phyloP scores from a whole-genome alignment of 1,140 invertebrate genomes.

The Schmidtea mediterranea region DNA sequence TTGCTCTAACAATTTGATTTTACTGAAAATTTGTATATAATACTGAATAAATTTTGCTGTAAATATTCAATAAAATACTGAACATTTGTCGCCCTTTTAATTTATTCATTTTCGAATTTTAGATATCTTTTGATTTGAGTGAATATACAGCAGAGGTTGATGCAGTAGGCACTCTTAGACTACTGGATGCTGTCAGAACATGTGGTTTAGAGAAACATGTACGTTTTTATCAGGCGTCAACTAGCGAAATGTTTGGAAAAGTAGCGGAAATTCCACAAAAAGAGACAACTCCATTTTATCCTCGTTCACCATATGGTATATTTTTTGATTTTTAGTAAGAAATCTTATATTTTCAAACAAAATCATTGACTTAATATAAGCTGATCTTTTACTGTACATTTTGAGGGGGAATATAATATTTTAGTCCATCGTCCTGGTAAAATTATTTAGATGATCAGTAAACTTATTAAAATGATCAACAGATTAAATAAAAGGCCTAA shows the following conservation, averaged over 20 bases:
- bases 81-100: too few species aligned
- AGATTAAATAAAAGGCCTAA: too few species aligned
- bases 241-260: slow-evolving; percentile 91
- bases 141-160: slow-evolving; percentile 98
- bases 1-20: too few species aligned
- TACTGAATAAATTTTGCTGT: too few species aligned
- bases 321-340: slow-evolving; percentile 1
- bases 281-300: slow-evolving; percentile 94
- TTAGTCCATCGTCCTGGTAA: too few species aligned
- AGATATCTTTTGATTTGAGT: slow-evolving; percentile 78
- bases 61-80: too few species aligned
- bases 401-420: too few species aligned
- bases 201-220: slow-evolving; percentile 56
- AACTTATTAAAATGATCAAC: too few species aligned
- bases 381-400: too few species aligned
- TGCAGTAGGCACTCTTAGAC: slow-evolving; percentile 70
- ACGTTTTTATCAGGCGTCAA: slow-evolving; percentile 83
- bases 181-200: slow-evolving; percentile 77
- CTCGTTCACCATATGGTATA: slow-evolving; percentile 77
- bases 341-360: background rate
- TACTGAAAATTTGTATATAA: too few species aligned
- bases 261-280: slow-evolving; percentile 79
- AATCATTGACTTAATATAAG: background rate
- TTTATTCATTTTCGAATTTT: slow-evolving; percentile 8
- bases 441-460: too few species aligned